These are phyloP conservation scores for Amblyopsis hoosieri DNA, from an alignment of 2,797 vertebrate species.

Conservation along the genomic window DNA sequence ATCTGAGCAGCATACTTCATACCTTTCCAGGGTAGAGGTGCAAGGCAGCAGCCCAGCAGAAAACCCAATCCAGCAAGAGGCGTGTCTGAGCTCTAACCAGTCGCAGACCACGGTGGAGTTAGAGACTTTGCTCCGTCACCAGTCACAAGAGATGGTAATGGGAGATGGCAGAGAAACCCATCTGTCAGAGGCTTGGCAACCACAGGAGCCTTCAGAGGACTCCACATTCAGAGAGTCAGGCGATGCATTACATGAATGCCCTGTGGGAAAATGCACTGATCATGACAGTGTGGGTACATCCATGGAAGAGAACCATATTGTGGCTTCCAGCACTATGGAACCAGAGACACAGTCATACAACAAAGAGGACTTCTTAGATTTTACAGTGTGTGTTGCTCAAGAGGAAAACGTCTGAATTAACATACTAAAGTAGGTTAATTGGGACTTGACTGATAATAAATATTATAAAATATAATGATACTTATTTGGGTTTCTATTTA, in stretches of 20 bases:
- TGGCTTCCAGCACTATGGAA: background rate
- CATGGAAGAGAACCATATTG: conserved; percentile 10
- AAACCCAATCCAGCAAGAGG: conserved; percentile 2
- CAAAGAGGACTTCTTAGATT: conserved; percentile 17
- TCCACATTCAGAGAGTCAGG: background rate
- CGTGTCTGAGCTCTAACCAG: conserved; percentile 1
- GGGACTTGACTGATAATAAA: background rate
- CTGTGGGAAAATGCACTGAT: conserved; percentile 2
- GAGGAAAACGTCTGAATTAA: conserved; percentile 18
- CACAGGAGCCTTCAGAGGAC: conserved; percentile 10
- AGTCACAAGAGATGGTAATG: conserved; percentile 17
- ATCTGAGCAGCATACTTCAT: background rate
- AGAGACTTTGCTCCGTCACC: background rate
- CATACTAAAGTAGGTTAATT: no score
- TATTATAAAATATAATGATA: background rate
- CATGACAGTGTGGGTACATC: background rate
- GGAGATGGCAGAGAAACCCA: background rate
- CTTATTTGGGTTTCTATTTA: background rate
- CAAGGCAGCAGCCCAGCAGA: conserved; percentile 6
- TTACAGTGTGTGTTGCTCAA: conserved; percentile 5
- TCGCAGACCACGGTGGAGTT: conserved; percentile 20
- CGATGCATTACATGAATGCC: conserved; percentile 15
- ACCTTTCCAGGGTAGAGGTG: conserved; percentile 20
- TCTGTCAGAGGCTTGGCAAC: background rate
- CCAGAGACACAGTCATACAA: conserved; percentile 24